Evolutionary conservation across 64 coral and sea anemone species (phyloP), one percentile per base, ranked within the genome.

Genomic region (Dendronephthya gigantea): DNA sequence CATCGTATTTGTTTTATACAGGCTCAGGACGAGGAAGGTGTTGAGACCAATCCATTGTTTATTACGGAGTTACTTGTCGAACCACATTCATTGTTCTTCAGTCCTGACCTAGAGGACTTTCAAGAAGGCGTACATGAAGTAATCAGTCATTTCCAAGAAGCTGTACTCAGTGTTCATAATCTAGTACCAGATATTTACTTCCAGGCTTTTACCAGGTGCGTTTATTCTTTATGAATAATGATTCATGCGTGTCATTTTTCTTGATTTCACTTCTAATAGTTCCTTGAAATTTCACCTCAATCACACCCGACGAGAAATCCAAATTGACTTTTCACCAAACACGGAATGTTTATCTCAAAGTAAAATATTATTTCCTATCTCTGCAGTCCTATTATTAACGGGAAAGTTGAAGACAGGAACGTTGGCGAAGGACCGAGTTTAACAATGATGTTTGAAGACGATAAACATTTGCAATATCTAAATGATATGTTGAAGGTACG

Each of bases 381-480:
- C 69, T 36, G 12, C 38, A 98, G 95, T 35, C 95, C 95, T 15
- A 91, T 93, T 49, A 98, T 98, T 50, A 98, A 98, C 83, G 92
- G 95, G 0, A 98, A 93, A 88, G 87, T 92, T 43, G 95, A 98
- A 75, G 95, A 98, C 55, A 98, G 93, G 69, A 98, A 92, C 41
- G 95, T 89, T 23, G 95, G 95, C 33, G 95, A 98, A 69, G 95
- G 95, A 8, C 95, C 95, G 34, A 98, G 95, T 82, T 82, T 98
- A 14, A 84, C 92, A 10, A 98, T 92, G 14, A 98, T 98, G 95
- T 98, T 98, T 90, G 95, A 98, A 91, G 95, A 98, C 88, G 95
- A 98, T n/a, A 91, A 92, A 76, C 95, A 98, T 40, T 87, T 98
- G 11, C 95, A 98, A 55, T 83, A 89, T 25, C 89, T 98, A 33